A percentile compares a stretch with the other conserved stretches of the same genome.
Evolutionary conservation across 1,140 invertebrate genomes (phyloP).

Genomic region (Ceratina calcarata): DNA sequence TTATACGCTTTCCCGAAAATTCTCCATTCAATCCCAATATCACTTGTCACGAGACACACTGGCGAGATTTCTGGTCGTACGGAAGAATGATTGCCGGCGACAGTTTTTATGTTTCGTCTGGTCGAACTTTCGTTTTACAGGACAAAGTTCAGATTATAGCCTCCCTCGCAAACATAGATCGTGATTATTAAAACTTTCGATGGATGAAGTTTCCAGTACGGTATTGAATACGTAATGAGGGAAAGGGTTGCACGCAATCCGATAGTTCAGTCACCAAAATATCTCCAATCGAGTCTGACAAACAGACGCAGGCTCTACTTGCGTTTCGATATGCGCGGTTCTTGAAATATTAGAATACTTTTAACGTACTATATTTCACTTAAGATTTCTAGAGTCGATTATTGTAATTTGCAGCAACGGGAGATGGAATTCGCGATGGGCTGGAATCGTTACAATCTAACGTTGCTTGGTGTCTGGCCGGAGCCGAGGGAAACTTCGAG

Average conservation of each 20-base stretch:
- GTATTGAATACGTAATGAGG: slow-evolving; percentile 33
- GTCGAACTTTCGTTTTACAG: no score
- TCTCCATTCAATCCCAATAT: no score
- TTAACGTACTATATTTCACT: no score
- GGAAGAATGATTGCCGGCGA: no score
- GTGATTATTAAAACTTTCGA: slow-evolving; percentile 36
- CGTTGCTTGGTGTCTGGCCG: slow-evolving; percentile 37
- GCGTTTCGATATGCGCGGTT: not conserved
- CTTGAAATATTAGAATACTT: not conserved
- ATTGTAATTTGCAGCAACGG: no score
- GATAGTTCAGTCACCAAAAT: not conserved
- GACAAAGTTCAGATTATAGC: slow-evolving; percentile 2
- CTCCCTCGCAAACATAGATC: not conserved
- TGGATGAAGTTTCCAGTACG: not conserved
- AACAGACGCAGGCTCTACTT: no score
- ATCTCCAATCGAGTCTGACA: not conserved
- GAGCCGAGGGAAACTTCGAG: slow-evolving; percentile 12
- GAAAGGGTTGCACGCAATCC: slow-evolving; percentile 9
- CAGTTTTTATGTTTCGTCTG: no score
- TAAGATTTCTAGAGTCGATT: not conserved
- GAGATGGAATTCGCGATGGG: slow-evolving; percentile 41
- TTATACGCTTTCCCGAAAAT: no score
- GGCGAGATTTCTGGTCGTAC: no score
- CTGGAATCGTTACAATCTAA: slow-evolving; percentile 38
- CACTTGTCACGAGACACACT: no score